Evolutionary conservation across 2,797 vertebrate species (phyloP).

Genomic region (Chaetodon trifasciatus): DNA sequence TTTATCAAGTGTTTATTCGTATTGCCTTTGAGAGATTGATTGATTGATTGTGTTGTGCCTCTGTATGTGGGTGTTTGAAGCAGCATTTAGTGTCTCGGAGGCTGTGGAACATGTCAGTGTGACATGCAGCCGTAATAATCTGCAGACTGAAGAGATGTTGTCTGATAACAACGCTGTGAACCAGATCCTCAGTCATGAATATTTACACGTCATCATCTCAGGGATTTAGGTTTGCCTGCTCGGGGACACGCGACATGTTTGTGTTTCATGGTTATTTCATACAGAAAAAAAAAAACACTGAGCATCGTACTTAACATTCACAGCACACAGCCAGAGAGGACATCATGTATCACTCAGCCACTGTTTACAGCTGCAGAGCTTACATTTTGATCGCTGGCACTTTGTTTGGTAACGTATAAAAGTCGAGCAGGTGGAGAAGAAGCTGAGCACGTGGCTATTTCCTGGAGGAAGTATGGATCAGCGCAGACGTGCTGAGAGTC

Average conservation of each 20-base stretch:
- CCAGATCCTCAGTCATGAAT: conserved; percentile 22
- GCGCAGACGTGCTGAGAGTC: neutral
- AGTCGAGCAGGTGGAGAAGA: no score
- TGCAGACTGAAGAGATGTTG: conserved; percentile 9
- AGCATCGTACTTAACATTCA: neutral
- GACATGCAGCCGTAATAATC: conserved; percentile 28
- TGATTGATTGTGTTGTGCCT: neutral
- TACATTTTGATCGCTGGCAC: neutral
- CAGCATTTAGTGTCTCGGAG: conserved; percentile 1
- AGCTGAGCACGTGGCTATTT: no score
- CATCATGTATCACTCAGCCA: neutral
- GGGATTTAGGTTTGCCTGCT: neutral
- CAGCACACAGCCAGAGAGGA: neutral
- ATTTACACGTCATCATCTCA: conserved; percentile 18
- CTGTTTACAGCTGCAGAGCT: neutral
- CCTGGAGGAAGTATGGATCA: neutral
- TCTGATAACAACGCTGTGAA: conserved; percentile 9
- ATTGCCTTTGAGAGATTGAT: neutral
- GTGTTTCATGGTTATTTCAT: conserved; percentile 5
- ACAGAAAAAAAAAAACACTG: neutral
- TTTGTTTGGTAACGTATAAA: neutral
- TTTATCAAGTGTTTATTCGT: conserved; percentile 1
- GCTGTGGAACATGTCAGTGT: conserved; percentile 25
- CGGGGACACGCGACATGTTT: neutral
- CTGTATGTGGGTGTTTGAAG: neutral